phyloP scores from a whole-genome alignment of 2,113 vertebrate species.

The Cryptotis parvus region DNA sequence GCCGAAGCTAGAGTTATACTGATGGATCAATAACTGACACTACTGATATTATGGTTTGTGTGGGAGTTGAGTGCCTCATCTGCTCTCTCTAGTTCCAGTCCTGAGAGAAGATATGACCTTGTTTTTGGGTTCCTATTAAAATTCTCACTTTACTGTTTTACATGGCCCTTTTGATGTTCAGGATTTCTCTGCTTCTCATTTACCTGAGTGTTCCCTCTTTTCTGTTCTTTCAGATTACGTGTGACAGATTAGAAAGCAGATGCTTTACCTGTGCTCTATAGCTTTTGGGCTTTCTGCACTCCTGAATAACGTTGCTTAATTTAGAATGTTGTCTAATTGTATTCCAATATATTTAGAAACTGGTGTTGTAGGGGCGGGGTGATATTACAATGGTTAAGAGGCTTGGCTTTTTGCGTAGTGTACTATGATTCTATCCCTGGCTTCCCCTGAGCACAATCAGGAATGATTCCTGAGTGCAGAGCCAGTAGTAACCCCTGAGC shows the following conservation, averaged over 20 bases:
- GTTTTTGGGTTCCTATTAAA: background rate
- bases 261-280: background rate
- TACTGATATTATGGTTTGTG: background rate
- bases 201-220: background rate
- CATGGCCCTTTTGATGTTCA: background rate
- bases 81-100: background rate
- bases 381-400: no score
- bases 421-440: no score
- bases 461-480: no score
- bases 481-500: no score
- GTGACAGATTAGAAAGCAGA: no score
- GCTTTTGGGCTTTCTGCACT: background rate
- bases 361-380: no score
- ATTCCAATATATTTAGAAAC: background rate
- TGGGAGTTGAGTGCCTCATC: background rate
- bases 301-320: background rate
- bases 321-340: background rate
- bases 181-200: background rate
- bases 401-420: no score
- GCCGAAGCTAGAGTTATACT: background rate
- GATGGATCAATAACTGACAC: background rate
- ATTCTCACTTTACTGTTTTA: background rate
- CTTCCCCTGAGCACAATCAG: no score
- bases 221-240: no score
- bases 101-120: background rate